phyloP scores from a whole-genome alignment of 1,140 invertebrate genomes.

The Leptinotarsa lineolata region DNA sequence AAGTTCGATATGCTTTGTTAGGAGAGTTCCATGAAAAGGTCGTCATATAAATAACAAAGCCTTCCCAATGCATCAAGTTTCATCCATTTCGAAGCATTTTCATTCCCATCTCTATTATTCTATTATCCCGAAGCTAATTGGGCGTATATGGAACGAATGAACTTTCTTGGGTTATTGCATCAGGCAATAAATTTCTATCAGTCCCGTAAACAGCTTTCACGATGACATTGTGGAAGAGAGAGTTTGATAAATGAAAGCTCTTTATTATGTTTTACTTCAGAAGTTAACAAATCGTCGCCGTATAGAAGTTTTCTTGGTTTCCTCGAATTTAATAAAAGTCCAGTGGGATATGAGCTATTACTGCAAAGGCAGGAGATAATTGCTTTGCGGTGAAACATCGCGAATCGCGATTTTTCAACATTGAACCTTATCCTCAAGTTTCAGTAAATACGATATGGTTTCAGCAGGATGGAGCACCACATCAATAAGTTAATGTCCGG shows the following conservation, averaged over 20 bases:
- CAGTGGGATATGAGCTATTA: conserved; percentile 11
- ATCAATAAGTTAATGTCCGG: no score
- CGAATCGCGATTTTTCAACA: no score
- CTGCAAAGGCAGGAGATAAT: conserved; percentile 16
- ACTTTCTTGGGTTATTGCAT: conserved; percentile 11
- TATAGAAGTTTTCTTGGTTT: conserved; percentile 15
- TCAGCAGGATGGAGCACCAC: no score
- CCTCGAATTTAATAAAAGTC: conserved; percentile 20
- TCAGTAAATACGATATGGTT: no score
- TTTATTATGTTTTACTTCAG: conserved; percentile 19
- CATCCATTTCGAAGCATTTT: background rate
- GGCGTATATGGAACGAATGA: conserved; percentile 3
- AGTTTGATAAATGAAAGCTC: conserved; percentile 20
- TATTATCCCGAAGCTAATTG: conserved; percentile 3
- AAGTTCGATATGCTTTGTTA: no score
- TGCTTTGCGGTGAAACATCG: background rate
- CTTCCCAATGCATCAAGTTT: background rate
- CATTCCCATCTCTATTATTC: conserved; percentile 9
- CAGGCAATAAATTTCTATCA: conserved; percentile 15
- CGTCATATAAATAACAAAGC: background rate
- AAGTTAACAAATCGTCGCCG: conserved; percentile 24
- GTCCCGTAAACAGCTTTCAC: conserved; percentile 22
- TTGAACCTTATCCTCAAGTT: no score
- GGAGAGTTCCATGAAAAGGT: background rate
- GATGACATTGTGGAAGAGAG: conserved; percentile 14